Percentiles rank a stretch among this genome's conserved stretches.
Evolutionary conservation across 2,797 vertebrate species (phyloP).

Genomic region (Delichon dasypus): DNA sequence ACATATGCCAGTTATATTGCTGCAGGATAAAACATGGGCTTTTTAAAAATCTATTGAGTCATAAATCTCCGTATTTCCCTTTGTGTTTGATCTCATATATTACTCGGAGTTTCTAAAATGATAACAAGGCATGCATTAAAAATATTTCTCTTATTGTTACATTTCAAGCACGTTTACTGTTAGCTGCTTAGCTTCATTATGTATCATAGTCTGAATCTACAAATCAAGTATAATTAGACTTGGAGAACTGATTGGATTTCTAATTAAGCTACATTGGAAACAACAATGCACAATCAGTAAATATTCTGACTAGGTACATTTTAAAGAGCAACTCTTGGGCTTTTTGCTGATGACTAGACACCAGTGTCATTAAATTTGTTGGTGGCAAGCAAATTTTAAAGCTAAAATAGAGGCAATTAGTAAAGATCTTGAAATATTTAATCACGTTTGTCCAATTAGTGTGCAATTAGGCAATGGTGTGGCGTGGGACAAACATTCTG

Average conservation of each 20-base stretch:
- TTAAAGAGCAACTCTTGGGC: constrained; percentile 88
- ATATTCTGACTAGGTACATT: constrained; percentile 89
- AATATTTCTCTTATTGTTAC: constrained; percentile 84
- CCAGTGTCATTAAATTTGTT: constrained; percentile 90
- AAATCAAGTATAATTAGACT: constrained; percentile 89
- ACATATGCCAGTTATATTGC: constrained; percentile 24
- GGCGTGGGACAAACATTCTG: constrained; percentile 84
- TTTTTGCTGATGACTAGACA: constrained; percentile 97
- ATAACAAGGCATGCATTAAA: constrained; percentile 77
- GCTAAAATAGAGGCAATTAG: constrained; percentile 99
- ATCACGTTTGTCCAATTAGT: constrained; percentile 99
- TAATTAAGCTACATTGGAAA: constrained; percentile 88
- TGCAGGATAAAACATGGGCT: constrained; percentile 48
- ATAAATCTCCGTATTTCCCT: constrained; percentile 62
- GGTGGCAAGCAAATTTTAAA: constrained; percentile 97
- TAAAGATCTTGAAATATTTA: constrained; percentile 99
- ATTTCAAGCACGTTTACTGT: constrained; percentile 84
- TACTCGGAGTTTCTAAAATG: constrained; percentile 72
- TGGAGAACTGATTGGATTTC: constrained; percentile 87
- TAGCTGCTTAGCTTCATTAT: constrained; percentile 84
- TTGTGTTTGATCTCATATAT: constrained; percentile 70
- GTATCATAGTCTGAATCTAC: constrained; percentile 87
- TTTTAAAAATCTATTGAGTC: constrained; percentile 52
- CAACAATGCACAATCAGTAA: constrained; percentile 88
- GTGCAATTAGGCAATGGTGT: constrained; percentile 85